phyloP scores from a whole-genome alignment of 2,113 vertebrate genomes.

The Anas platyrhynchos region DNA sequence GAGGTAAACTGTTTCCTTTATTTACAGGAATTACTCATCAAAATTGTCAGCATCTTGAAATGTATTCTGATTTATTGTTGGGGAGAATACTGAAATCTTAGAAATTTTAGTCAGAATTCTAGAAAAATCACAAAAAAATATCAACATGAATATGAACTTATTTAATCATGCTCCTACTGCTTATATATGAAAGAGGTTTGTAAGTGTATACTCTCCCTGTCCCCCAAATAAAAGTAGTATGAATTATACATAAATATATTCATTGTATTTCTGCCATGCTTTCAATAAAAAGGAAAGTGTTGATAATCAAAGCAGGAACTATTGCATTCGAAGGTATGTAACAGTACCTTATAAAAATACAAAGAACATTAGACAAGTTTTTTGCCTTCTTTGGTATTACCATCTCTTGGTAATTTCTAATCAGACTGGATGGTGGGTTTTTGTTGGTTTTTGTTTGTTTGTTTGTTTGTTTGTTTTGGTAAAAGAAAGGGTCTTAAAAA shows the following conservation, averaged over 20 bases:
- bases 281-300: not conserved
- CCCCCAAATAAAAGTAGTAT: not conserved
- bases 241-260: not conserved
- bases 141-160: not conserved
- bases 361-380: not conserved
- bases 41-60: not conserved
- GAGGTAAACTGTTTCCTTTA: not conserved
- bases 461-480: not conserved
- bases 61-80: not conserved
- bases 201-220: not conserved
- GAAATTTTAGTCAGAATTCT: not conserved
- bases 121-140: not conserved
- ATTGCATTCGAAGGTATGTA: not conserved
- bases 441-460: not conserved
- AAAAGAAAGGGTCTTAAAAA: not conserved
- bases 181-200: accelerated
- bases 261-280: not conserved
- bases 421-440: not conserved
- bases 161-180: not conserved
- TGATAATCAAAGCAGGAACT: not conserved
- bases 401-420: not conserved
- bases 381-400: not conserved
- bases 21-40: not conserved
- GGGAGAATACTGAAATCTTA: not conserved
- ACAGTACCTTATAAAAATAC: not conserved